phyloP scores from a whole-genome alignment of 2,888 invertebrate species.

The Hololepta plana region DNA sequence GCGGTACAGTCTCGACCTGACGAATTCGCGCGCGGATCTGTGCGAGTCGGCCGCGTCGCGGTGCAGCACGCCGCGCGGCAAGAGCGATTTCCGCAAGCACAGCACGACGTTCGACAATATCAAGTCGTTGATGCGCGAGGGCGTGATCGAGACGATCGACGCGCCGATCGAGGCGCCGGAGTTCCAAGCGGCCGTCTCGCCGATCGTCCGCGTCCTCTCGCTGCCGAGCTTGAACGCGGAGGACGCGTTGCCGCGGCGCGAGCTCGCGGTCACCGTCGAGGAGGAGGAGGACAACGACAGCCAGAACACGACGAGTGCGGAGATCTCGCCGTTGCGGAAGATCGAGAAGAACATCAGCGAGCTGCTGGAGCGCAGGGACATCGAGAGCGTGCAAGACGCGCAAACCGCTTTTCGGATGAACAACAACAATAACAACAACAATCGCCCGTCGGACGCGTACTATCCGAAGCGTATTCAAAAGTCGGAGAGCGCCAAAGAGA shows the following conservation, averaged over 20 bases:
- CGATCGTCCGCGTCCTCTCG: conserved; percentile 50
- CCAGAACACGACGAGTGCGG: conserved; percentile 39
- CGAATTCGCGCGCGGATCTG: conserved; percentile 31
- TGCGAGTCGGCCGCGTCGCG: conserved; percentile 22
- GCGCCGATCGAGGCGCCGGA: conserved; percentile 40
- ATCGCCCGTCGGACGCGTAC: no score
- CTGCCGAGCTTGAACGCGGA: conserved; percentile 43
- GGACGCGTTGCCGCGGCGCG: conserved; percentile 39
- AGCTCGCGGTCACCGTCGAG: conserved; percentile 50
- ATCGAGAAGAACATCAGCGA: conserved; percentile 57
- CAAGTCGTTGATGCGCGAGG: conserved; percentile 53
- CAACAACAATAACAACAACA: conserved; percentile 3
- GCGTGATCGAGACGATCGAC: conserved; percentile 44
- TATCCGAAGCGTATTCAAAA: conserved; percentile 63
- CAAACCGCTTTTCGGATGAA: conserved; percentile 26
- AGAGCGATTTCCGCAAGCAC: conserved; percentile 46
- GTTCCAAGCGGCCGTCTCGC: conserved; percentile 38
- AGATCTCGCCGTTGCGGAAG: conserved; percentile 48
- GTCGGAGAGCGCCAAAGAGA: conserved; percentile 57
- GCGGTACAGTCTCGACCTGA: conserved; percentile 40
- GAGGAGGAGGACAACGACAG: conserved; percentile 53
- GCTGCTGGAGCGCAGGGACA: conserved; percentile 33
- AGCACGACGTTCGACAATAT: conserved; percentile 64
- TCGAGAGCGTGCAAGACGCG: conserved; percentile 14
- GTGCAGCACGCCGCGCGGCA: conserved; percentile 31